Evolutionary conservation across 1,140 invertebrate genomes (phyloP).

Genomic region (Heliconius melpomene): DNA sequence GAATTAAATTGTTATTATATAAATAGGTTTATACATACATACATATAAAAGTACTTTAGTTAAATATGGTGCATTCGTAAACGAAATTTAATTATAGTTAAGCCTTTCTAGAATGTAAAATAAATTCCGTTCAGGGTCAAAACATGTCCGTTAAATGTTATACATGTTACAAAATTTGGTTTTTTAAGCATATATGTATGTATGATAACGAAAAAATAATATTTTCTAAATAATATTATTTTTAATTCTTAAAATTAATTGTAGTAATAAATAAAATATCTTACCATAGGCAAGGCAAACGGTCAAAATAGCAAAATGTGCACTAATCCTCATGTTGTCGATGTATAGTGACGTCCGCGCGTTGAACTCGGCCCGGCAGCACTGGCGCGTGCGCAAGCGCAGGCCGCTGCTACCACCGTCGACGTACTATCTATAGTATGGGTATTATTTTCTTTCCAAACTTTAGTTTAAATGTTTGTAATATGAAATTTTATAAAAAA

Average conservation of each 20-base stretch:
- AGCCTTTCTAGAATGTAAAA: constrained; percentile 25
- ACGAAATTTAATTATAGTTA: not conserved
- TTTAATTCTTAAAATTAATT: not conserved
- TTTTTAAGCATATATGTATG: not conserved
- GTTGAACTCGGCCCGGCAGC: constrained; percentile 56
- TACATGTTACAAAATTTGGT: not conserved
- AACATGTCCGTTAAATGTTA: constrained; percentile 20
- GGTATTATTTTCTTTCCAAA: constrained; percentile 35
- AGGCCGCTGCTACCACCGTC: constrained; percentile 43
- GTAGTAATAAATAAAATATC: constrained; percentile 34
- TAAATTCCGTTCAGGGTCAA: constrained; percentile 22
- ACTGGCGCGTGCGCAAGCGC: constrained; percentile 55
- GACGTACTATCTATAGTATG: constrained; percentile 51
- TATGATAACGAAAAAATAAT: not conserved
- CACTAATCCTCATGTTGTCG: constrained; percentile 60
- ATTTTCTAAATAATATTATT: not conserved
- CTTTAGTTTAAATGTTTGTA: not conserved
- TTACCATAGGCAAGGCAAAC: constrained; percentile 64
- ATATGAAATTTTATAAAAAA: not conserved
- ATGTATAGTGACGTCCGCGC: constrained; percentile 61
- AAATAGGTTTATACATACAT: no score
- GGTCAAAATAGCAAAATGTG: constrained; percentile 54
- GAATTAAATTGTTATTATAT: not conserved
- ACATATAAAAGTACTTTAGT: not conserved
- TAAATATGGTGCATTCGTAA: not conserved